Evolutionary conservation across 2,113 vertebrate genomes (phyloP).

Genomic region (Echinops telfairi): DNA sequence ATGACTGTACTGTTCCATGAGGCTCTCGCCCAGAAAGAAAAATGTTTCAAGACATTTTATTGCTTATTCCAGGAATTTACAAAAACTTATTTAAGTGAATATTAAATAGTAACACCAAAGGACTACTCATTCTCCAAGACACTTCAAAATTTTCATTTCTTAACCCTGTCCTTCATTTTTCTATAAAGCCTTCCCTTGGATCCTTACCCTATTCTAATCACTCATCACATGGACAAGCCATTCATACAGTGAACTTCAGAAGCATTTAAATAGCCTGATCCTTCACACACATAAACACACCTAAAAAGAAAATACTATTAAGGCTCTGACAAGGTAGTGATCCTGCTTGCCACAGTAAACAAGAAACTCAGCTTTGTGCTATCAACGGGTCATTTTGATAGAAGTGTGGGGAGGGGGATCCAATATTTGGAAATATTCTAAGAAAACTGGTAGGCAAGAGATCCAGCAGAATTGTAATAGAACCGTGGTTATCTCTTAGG

Average conservation of each 20-base stretch:
- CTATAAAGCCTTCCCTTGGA: neutral
- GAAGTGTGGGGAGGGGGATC: neutral
- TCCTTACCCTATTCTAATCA: neutral
- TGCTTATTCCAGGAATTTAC: neutral
- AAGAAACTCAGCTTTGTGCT: slow-evolving; percentile 9
- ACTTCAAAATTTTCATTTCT: slow-evolving; percentile 6
- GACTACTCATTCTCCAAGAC: neutral
- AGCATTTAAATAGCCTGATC: neutral
- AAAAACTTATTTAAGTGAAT: neutral
- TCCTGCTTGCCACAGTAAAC: neutral
- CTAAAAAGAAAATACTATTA: neutral
- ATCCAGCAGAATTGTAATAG: neutral
- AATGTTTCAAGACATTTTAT: neutral
- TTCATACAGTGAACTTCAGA: neutral
- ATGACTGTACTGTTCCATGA: neutral
- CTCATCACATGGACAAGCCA: neutral
- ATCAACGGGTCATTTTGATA: slow-evolving; percentile 4
- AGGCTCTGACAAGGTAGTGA: neutral
- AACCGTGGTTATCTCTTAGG: neutral
- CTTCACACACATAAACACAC: too few relatives aligned
- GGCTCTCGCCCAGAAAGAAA: neutral
- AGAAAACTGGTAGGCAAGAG: neutral
- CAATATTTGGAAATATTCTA: neutral
- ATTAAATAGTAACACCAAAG: neutral
- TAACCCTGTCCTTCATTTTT: neutral